Conservation (phyloP, 2,797 vertebrate genomes). For the Microhierax caerulescens region DNA sequence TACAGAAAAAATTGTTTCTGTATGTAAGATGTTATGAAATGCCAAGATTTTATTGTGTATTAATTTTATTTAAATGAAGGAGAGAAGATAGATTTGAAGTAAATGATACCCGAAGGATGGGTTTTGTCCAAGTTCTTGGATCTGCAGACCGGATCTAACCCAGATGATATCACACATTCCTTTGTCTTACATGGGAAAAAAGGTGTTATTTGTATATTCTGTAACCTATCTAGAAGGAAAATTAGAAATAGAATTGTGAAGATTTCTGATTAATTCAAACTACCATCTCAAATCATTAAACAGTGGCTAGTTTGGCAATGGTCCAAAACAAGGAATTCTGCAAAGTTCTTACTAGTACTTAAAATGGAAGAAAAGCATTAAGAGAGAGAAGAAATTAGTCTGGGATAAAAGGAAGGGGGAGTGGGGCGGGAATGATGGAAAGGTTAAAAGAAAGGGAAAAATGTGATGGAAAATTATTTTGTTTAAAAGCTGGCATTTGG, state of each 20-base stretch:
- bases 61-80: not conserved
- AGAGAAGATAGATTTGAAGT: not conserved
- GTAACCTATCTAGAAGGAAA: not conserved
- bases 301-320: conserved; percentile 32
- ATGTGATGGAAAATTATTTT: conserved; percentile 61
- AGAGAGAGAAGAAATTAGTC: conserved; percentile 3
- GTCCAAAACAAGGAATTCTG: conserved; percentile 38
- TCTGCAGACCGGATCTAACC: not conserved
- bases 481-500: conserved; percentile 66
- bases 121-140: not conserved
- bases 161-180: not conserved
- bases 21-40: not conserved
- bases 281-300: conserved; percentile 28
- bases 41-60: not conserved
- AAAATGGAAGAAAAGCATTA: conserved; percentile 10
- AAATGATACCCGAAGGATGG: not conserved
- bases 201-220: conserved; percentile 22
- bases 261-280: conserved; percentile 46
- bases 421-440: not conserved
- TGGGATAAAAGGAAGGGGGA: conserved; percentile 15
- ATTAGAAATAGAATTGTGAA: conserved; percentile 11
- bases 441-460: conserved; percentile 58
- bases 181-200: not conserved
- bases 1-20: not conserved
- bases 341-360: conserved; percentile 28